phyloP scores from a whole-genome alignment of 2,113 vertebrate species.

The Hippocampus barbouri region DNA sequence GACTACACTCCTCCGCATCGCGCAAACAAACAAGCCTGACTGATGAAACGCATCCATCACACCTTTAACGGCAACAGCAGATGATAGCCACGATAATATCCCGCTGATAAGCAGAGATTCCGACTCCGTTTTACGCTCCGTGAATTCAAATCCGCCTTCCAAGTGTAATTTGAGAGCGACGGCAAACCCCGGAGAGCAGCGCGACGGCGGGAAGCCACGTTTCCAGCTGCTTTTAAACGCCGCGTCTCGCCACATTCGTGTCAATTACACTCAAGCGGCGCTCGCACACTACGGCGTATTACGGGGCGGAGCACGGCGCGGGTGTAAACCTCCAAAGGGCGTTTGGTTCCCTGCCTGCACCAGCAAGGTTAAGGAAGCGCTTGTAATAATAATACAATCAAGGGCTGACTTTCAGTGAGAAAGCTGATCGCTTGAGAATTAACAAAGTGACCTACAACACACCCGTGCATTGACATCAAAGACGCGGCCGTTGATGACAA shows the following conservation, averaged over 20 bases:
- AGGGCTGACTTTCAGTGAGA: neutral
- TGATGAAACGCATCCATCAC: neutral
- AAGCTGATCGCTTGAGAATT: neutral
- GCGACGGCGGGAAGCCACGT: neutral
- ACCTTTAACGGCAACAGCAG: neutral
- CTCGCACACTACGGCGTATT: neutral
- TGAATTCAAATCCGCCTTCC: neutral
- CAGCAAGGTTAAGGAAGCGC: neutral
- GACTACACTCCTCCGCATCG: neutral
- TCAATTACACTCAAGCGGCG: constrained; percentile 1
- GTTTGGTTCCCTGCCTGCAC: neutral
- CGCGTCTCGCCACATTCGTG: neutral
- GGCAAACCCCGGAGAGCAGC: neutral
- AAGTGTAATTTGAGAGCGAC: neutral
- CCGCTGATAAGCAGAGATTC: neutral
- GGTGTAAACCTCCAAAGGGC: constrained; percentile 2
- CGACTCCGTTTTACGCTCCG: neutral
- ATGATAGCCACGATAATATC: neutral
- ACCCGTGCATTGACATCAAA: neutral
- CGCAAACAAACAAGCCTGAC: neutral
- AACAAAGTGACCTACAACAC: neutral
- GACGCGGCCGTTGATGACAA: neutral
- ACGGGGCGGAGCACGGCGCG: neutral
- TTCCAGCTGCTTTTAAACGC: constrained; percentile 6
- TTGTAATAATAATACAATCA: neutral